These are phyloP conservation scores for Sakesphorus luctuosus DNA, from an alignment of 2,113 vertebrate genomes.

Conservation along the genomic window DNA sequence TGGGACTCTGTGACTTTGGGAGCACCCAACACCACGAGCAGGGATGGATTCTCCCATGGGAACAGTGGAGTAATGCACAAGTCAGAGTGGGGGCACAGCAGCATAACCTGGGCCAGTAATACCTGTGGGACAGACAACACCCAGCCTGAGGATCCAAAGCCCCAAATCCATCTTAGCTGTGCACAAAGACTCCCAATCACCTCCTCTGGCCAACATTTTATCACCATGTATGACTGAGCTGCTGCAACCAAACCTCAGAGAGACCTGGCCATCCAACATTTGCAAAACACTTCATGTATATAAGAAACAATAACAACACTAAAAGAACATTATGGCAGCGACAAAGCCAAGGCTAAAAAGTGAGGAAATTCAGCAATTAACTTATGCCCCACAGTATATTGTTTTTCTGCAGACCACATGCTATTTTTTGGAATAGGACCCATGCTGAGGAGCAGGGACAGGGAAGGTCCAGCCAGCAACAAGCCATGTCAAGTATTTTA, in stretches of 20 bases:
- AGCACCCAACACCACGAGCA: not conserved
- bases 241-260: slow-evolving; percentile 43
- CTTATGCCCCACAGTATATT: not conserved
- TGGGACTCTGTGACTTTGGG: slow-evolving; percentile 43
- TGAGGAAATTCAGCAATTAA: slow-evolving; percentile 28
- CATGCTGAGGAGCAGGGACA: not conserved
- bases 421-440: slow-evolving; percentile 48
- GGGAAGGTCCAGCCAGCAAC: not conserved
- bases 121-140: not conserved
- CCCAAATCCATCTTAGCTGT: not conserved
- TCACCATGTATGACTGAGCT: not conserved
- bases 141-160: not conserved
- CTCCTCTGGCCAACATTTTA: slow-evolving; percentile 13
- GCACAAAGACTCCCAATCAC: not conserved
- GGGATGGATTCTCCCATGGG: slow-evolving; percentile 3
- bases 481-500: not conserved
- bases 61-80: not conserved
- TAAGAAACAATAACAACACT: slow-evolving; percentile 48
- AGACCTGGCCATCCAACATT: slow-evolving; percentile 13
- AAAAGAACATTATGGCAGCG: slow-evolving; percentile 36
- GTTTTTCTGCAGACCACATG: slow-evolving; percentile 12
- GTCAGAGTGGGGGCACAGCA: not conserved
- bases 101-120: not conserved
- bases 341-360: slow-evolving; percentile 41
- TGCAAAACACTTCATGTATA: not conserved